Percentiles rank a stretch among this genome's conserved stretches.
These are phyloP conservation scores for Geotrypetes seraphini DNA, from an alignment of 2,797 vertebrate species.

Conservation along the genomic window DNA sequence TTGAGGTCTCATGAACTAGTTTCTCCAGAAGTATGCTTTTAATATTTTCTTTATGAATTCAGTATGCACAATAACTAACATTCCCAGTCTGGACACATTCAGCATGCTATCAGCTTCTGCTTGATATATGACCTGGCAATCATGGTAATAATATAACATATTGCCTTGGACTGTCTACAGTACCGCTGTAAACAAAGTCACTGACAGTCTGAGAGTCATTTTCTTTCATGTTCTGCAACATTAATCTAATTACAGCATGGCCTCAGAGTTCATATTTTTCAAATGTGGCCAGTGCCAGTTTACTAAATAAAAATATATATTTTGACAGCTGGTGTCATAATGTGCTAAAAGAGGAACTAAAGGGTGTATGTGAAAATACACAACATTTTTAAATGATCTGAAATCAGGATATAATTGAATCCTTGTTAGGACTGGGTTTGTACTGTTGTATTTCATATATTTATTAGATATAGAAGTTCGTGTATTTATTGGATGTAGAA, in stretches of 20 bases:
- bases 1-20: too few species aligned
- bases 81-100: neutral
- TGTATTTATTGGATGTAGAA: too few species aligned
- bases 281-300: neutral
- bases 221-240: constrained; percentile 8
- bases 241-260: neutral
- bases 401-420: neutral
- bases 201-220: neutral
- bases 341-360: neutral
- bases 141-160: neutral
- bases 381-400: constrained; percentile 4
- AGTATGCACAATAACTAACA: constrained; percentile 29
- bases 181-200: constrained; percentile 18
- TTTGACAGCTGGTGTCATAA: neutral
- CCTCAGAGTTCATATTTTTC: constrained; percentile 16
- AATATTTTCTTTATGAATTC: too few species aligned
- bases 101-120: constrained; percentile 20
- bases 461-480: too few species aligned
- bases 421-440: too few species aligned
- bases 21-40: too few species aligned
- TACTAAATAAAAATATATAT: neutral
- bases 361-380: neutral
- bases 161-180: constrained; percentile 12
- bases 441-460: too few species aligned
- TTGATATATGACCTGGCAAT: neutral